These are phyloP conservation scores for Cataglyphis altisquamis DNA, from an alignment of 2,888 invertebrate species.

Conservation along the genomic window DNA sequence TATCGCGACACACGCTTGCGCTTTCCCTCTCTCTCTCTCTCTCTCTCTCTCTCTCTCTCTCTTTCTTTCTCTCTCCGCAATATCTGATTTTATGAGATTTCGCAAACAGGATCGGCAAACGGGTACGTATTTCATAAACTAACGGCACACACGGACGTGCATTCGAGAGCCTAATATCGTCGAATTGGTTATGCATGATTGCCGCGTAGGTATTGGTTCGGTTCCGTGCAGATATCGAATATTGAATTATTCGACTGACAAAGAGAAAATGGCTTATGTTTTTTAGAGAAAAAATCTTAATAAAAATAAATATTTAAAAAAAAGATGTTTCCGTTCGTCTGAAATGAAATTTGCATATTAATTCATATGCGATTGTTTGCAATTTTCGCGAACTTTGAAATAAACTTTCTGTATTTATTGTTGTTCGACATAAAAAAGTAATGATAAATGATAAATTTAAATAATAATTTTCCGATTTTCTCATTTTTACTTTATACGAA, in stretches of 20 bases:
- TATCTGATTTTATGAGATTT: constrained; percentile 22
- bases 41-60: too few relatives aligned
- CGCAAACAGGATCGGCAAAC: background rate
- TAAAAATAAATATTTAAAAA: background rate
- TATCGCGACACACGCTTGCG: background rate
- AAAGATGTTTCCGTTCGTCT: background rate
- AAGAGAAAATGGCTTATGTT: constrained; percentile 3
- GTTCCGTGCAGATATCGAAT: background rate
- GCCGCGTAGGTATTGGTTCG: background rate
- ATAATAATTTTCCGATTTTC: background rate
- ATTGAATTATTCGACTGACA: constrained; percentile 36
- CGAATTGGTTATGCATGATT: constrained; percentile 12
- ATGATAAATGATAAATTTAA: background rate
- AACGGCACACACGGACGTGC: background rate
- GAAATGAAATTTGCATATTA: constrained; percentile 30
- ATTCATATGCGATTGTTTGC: background rate
- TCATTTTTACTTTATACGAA: background rate
- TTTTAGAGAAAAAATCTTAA: background rate
- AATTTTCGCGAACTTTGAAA: background rate
- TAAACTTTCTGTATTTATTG: background rate
- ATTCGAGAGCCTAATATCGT: constrained; percentile 28
- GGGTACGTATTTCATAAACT: constrained; percentile 14
- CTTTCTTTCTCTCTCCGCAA: constrained; percentile 2
- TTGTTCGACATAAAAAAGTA: background rate
- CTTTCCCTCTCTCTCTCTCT: too few relatives aligned